A percentile compares a stretch with the other conserved stretches of the same genome.
phyloP scores from a whole-genome alignment of 1,140 invertebrate genomes.

The Drosophila chauvacae region DNA sequence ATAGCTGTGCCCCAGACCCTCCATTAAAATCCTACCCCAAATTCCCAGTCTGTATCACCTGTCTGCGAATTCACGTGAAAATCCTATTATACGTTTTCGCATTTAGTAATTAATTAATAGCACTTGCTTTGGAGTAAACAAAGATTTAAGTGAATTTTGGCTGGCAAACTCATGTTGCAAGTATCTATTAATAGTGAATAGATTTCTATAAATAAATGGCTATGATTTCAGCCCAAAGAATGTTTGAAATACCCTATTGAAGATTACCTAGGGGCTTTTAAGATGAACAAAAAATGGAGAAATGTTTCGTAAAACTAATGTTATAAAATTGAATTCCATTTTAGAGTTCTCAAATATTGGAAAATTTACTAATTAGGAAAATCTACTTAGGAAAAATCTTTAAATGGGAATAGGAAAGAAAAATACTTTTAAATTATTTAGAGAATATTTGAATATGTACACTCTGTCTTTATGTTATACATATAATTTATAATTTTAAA shows the following conservation, averaged over 20 bases:
- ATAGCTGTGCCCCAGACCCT: neutral
- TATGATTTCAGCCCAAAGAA: neutral
- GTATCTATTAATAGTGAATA: constrained; percentile 29
- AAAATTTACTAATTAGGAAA: neutral
- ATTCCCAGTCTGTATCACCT: constrained; percentile 19
- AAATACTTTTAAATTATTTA: neutral
- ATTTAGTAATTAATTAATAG: constrained; percentile 41
- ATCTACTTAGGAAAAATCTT: neutral
- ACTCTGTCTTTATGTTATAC: no score
- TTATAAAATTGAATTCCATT: no score
- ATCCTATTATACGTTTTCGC: constrained; percentile 12
- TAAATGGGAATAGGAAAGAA: no score
- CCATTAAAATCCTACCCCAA: neutral
- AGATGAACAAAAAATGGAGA: no score
- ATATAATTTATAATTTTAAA: neutral
- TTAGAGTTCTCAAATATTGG: neutral
- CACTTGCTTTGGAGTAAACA: constrained; percentile 46
- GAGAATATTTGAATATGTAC: no score
- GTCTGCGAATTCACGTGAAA: constrained; percentile 38
- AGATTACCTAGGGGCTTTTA: neutral
- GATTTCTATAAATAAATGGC: constrained; percentile 30
- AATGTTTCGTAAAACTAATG: neutral
- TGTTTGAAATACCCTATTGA: neutral
- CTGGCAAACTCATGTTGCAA: constrained; percentile 26
- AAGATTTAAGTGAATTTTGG: constrained; percentile 26